A percentile compares a stretch with the other conserved stretches of the same genome.
Conservation (phyloP, 2,797 vertebrate species). For the Typhlichthys eigenmanni region DNA sequence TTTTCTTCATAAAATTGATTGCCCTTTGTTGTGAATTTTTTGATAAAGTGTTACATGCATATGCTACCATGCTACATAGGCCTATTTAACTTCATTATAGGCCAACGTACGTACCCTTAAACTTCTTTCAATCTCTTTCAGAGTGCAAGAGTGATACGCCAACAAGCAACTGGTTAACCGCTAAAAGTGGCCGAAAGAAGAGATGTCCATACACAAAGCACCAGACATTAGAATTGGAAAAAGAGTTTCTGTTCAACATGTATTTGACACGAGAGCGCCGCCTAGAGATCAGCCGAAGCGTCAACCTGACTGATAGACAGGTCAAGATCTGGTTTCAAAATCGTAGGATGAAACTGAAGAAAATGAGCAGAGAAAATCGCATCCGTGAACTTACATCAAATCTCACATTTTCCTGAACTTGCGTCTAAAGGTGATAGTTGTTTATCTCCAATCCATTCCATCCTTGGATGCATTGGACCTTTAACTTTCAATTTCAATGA, state of each 20-base stretch:
- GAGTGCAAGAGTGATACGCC: constrained; percentile 90
- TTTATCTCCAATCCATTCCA: constrained; percentile 25
- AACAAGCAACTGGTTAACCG: constrained; percentile 98
- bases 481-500: constrained; percentile 64
- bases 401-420: constrained; percentile 96
- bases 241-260: constrained; percentile 99
- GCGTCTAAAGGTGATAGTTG: constrained; percentile 37
- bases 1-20: too few species aligned
- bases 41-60: too few species aligned
- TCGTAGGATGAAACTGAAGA: constrained; percentile 99
- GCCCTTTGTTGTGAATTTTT: too few species aligned
- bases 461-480: constrained; percentile 61
- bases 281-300: constrained; percentile 99
- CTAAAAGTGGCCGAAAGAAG: constrained; percentile 98
- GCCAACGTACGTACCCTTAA: too few species aligned
- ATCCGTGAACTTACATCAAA: constrained; percentile 99
- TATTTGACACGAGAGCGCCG: constrained; percentile 99
- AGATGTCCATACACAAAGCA: constrained; percentile 98
- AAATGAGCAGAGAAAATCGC: constrained; percentile 98
- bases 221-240: constrained; percentile 99
- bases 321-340: constrained; percentile 99
- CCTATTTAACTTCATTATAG: too few species aligned
- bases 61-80: too few species aligned
- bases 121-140: constrained; percentile 59
- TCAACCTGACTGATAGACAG: constrained; percentile 99